Base-by-base conservation (phyloP, 2,888 invertebrate genomes). In the Epiperipatus broadwayi region DNA sequence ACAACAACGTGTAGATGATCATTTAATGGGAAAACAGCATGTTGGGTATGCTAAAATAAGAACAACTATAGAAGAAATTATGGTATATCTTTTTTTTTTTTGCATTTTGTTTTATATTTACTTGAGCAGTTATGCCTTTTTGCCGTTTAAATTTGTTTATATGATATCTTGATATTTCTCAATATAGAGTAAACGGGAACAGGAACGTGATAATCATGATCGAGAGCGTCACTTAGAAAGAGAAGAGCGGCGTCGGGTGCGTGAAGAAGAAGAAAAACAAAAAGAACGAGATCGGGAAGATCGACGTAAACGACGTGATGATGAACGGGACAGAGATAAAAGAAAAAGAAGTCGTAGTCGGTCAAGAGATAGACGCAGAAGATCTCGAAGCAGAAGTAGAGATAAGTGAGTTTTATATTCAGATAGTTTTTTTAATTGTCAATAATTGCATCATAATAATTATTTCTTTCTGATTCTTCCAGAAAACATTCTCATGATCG, bases 11-110 rank as follows among this genome's bases (percentile, higher is more conserved):
- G 83, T 95, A 41, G 93, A 95, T 52, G 95, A 97, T 58, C 95
- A 97, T 65, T 65, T 95, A 40, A 85, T 84, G 70, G 97, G 95
- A 21, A 97, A 97, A 64, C 95, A 95, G 60, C 97, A 97, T 65
- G 77, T 91, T 46, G 95, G 95, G 55, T 85, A 71, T 64, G 74
- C 73, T 3, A 64, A 67, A 49, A 60, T 75, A 29, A 64, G 68
- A 41, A 60, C 61, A 44, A 67, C 68, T 25, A 56, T 69, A 25
- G 67, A 69, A 47, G 69, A 70, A 53, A 25, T 27, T 33, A 40
- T 28, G 14, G 5, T 25, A 7, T 35, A 32, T 18, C 30, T 39
- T 37, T 39, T 34, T 34, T 34, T 43, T 25, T 34, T 42, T 37
- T 32, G 10, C 12, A 25, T 8, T 15, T 38, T 21, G 36, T 43